These are phyloP conservation scores for Cynopterus sphinx DNA, from an alignment of 2,797 vertebrate genomes.

Conservation along the genomic window DNA sequence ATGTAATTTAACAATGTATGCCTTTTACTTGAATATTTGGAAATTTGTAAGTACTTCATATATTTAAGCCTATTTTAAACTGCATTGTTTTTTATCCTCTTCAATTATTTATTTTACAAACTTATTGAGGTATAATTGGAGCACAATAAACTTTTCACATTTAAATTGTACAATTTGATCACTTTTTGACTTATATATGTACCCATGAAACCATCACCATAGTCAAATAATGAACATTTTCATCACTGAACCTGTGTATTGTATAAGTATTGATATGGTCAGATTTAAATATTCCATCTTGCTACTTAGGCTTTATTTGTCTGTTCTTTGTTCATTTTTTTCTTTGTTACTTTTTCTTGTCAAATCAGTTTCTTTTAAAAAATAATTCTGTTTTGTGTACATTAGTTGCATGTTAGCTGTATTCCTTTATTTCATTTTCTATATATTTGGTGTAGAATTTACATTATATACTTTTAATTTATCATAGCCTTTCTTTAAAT, in stretches of 20 bases:
- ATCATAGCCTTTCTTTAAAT: constrained; percentile 18
- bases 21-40: background rate
- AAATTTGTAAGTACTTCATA: constrained; percentile 3
- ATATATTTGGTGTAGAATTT: background rate
- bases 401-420: background rate
- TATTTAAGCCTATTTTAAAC: background rate
- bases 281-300: background rate
- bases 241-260: background rate
- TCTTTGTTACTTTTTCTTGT: constrained; percentile 7
- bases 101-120: background rate
- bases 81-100: background rate
- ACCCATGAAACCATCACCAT: background rate
- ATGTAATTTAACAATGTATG: background rate
- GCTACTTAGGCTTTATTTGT: constrained; percentile 12
- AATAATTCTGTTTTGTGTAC: background rate
- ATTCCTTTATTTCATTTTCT: constrained; percentile 16
- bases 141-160: background rate
- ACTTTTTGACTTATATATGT: background rate
- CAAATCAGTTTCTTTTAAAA: background rate
- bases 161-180: background rate
- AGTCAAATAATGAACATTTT: background rate
- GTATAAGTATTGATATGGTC: background rate
- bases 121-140: background rate
- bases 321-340: background rate
- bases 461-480: background rate